These are phyloP conservation scores for Pangasianodon gigas DNA, from an alignment of 2,113 vertebrate genomes.

Conservation along the genomic window DNA sequence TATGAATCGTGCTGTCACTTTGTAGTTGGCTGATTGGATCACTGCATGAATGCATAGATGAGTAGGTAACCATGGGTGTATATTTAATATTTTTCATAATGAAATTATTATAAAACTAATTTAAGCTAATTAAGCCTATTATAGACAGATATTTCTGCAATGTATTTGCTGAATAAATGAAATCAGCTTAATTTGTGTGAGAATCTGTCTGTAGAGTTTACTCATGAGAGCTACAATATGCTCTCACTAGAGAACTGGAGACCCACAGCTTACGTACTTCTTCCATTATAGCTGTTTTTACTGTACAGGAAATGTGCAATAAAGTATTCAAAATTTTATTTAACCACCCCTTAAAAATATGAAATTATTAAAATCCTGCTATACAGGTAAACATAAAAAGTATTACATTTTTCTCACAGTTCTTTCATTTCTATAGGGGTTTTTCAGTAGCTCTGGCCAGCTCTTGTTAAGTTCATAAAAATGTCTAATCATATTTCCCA, in stretches of 20 bases:
- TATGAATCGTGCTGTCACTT: neutral
- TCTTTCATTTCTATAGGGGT: neutral
- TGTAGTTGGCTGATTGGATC: neutral
- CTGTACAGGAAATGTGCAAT: neutral
- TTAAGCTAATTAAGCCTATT: neutral
- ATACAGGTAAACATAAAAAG: neutral
- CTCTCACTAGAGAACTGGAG: too few species aligned
- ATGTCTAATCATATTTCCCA: neutral
- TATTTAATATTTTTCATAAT: neutral
- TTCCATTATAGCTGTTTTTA: neutral
- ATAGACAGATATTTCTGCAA: neutral
- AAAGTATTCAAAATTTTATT: neutral
- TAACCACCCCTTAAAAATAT: neutral
- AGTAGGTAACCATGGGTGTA: neutral
- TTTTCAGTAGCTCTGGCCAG: neutral
- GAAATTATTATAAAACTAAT: neutral
- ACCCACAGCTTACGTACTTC: neutral
- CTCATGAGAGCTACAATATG: neutral
- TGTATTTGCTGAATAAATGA: neutral
- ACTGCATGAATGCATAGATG: neutral
- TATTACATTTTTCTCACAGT: neutral
- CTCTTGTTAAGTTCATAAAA: conserved; percentile 16
- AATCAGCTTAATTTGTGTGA: neutral
- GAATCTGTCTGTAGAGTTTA: neutral
- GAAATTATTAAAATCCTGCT: neutral